Evolutionary conservation across 2,113 vertebrate genomes (phyloP).

Genomic region (Caracal caracal): DNA sequence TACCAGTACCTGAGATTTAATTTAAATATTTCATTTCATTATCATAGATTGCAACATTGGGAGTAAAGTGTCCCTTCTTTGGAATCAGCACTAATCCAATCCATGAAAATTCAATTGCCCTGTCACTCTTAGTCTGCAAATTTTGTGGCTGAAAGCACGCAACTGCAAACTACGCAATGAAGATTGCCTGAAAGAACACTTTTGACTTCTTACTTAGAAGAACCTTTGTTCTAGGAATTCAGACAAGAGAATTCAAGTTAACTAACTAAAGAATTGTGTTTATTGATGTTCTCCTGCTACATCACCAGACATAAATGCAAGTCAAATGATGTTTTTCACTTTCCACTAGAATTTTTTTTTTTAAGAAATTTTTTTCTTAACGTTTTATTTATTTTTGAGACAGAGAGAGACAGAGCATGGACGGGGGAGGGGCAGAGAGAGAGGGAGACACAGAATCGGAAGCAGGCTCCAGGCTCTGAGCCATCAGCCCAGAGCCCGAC

Average conservation of each 20-base stretch:
- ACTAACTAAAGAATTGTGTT: background rate
- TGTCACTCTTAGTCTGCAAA: background rate
- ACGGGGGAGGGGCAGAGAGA: too few relatives aligned
- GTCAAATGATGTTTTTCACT: background rate
- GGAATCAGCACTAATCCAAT: conserved; percentile 49
- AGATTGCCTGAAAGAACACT: background rate
- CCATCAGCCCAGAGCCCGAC: too few relatives aligned
- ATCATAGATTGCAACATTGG: conserved; percentile 22
- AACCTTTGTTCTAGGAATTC: background rate
- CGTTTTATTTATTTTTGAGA: too few relatives aligned
- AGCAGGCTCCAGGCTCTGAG: too few relatives aligned
- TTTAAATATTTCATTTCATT: conserved; percentile 74
- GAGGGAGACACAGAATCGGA: too few relatives aligned
- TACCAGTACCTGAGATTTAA: conserved; percentile 70
- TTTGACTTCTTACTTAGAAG: background rate
- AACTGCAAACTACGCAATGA: background rate
- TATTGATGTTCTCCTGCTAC: background rate
- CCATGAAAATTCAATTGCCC: conserved; percentile 55
- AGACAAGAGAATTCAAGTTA: background rate
- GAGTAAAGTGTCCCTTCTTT: conserved; percentile 35
- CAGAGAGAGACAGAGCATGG: too few relatives aligned
- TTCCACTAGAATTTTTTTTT: background rate
- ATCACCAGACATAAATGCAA: background rate
- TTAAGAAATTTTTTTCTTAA: too few relatives aligned
- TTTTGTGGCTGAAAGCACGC: background rate